Base-by-base conservation (phyloP, 2,113 vertebrate species). In the Arothron firmamentum region DNA sequence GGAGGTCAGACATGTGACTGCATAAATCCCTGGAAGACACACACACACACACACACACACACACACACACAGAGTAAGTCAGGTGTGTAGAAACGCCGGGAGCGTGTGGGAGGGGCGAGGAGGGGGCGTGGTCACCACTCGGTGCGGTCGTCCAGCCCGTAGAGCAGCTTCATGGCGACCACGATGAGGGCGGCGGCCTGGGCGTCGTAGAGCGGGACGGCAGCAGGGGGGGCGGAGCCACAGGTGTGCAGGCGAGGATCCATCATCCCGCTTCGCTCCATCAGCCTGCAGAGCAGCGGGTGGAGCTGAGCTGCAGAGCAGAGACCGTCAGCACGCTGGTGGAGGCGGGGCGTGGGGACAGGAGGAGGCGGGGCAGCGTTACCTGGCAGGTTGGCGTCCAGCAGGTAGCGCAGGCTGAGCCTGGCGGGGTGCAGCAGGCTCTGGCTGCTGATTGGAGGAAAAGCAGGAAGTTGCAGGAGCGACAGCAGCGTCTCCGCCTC, bases 351-450 rank as follows among this genome's bases (percentile, higher is more conserved):
- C 25, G 25, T 7, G 6, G 5, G 25, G 25, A 28, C 25, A 5
- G 3, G 3, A 28, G 25, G 25, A 7, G 25, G 25, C 25, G 25
- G 25, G 6, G 25, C 25, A 28, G 25, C 25, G 25, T 28, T 28
- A 98, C 95, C 93, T 43, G 97, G 97, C 51, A 99, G 92, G 81
- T 99, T 98, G 69, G 86, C 85, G 59, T 97, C 94, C 25, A 88
- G 88, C 72, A 98, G 83, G 81, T 95, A 96, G 54, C 94, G 94
- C 78, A 94, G 80, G 77, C 91, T 92, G 70, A 99, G 81, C 59
- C 90, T 76, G 15, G 87, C 81, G 14, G 96, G 97, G 73, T 99
- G 97, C 50, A 96, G 89, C 75, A 90, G 91, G 78, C 90, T 93
- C 67, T 89, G 85, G 0, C 81, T 82, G 58, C 82, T 88, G 83